These are phyloP conservation scores for Pherbina coryleti DNA, from an alignment of 2,888 invertebrate species.

Conservation along the genomic window DNA sequence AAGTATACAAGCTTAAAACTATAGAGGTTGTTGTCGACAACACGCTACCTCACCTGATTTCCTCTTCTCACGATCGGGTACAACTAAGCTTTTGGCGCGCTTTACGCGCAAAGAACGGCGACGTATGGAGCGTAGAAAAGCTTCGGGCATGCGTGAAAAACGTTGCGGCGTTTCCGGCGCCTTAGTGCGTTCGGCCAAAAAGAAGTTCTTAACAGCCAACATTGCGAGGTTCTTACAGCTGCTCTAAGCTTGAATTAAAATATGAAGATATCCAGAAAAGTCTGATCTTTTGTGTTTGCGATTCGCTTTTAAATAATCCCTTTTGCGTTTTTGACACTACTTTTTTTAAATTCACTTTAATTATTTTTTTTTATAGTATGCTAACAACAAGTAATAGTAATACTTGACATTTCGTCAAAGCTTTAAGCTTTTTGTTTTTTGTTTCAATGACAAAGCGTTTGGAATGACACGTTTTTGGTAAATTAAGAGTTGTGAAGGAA, in stretches of 20 bases:
- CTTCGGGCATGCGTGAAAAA: conserved; percentile 80
- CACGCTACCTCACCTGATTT: conserved; percentile 79
- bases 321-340: background rate
- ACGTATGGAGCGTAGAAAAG: conserved; percentile 79
- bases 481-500: background rate
- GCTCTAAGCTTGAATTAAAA: background rate
- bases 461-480: background rate
- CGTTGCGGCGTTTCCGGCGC: conserved; percentile 73
- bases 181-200: conserved; percentile 74
- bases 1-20: too few species aligned
- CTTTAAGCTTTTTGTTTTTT: background rate
- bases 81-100: conserved; percentile 80
- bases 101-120: conserved; percentile 80
- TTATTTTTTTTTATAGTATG: background rate
- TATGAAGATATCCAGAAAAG: background rate
- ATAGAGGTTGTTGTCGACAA: conserved; percentile 39
- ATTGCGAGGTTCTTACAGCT: conserved; percentile 62
- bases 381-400: background rate
- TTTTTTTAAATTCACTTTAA: background rate
- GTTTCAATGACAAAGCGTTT: conserved; percentile 1
- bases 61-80: conserved; percentile 78
- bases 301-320: conserved; percentile 30
- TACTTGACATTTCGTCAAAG: conserved; percentile 3
- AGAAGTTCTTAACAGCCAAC: conserved; percentile 82
- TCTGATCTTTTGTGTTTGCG: conserved; percentile 29